Percentiles rank a stretch among this genome's conserved stretches.
These are phyloP conservation scores for Pyrgilauda ruficollis DNA, from an alignment of 2,113 vertebrate species.

Conservation along the genomic window DNA sequence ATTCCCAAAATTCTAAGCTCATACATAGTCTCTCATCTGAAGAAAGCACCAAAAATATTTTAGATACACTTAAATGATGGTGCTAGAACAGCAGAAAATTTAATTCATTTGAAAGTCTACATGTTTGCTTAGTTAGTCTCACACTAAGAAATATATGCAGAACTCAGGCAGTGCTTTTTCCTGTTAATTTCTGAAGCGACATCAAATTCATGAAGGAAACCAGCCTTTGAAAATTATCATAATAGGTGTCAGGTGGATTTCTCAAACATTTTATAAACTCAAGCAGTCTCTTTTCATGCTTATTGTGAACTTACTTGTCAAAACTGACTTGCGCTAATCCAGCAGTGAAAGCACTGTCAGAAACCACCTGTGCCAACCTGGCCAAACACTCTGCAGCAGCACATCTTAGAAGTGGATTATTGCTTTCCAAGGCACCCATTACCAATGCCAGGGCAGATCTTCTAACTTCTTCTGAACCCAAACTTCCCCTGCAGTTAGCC, in stretches of 20 bases:
- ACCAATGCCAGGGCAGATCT: slow-evolving; percentile 78
- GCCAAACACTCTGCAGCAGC: slow-evolving; percentile 87
- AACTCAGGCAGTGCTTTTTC: background rate
- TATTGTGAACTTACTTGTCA: slow-evolving; percentile 83
- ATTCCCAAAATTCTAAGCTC: background rate
- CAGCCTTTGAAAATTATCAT: background rate
- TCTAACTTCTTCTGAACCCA: slow-evolving; percentile 84
- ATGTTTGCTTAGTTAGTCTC: background rate
- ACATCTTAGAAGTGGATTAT: slow-evolving; percentile 82
- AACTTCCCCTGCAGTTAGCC: slow-evolving; percentile 68
- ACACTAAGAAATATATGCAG: background rate
- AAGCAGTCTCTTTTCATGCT: background rate
- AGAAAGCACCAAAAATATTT: background rate
- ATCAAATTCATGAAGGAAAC: background rate
- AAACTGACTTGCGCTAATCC: slow-evolving; percentile 88
- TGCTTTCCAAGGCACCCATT: slow-evolving; percentile 84
- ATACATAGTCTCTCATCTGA: background rate
- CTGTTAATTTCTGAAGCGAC: background rate
- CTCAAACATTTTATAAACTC: background rate
- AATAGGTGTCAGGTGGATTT: background rate
- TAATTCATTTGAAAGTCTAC: background rate
- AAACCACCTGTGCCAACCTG: slow-evolving; percentile 83
- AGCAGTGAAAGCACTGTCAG: slow-evolving; percentile 82
- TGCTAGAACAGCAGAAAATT: background rate
- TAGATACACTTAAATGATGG: background rate